phyloP scores from a whole-genome alignment of 2,113 vertebrate species.

The Aptenodytes forsteri region DNA sequence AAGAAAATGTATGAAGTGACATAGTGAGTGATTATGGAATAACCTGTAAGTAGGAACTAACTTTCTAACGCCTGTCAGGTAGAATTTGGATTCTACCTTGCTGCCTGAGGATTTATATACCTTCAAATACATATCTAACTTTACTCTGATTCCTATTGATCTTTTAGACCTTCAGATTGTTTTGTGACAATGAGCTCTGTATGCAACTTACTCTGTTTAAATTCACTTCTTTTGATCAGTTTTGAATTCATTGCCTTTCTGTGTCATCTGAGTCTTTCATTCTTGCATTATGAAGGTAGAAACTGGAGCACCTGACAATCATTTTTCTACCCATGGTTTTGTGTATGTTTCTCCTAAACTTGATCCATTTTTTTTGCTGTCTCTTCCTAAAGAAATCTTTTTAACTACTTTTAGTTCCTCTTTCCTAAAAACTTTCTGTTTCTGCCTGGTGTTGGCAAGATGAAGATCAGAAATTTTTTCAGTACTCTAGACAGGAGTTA shows the following conservation, averaged over 20 bases:
- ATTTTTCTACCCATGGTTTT: neutral
- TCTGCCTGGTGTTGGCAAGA: neutral
- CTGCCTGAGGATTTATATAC: neutral
- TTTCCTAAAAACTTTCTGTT: neutral
- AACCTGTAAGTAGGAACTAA: neutral
- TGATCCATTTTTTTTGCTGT: neutral
- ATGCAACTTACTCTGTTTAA: neutral
- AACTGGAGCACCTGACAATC: conserved; percentile 26
- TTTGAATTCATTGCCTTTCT: conserved; percentile 6
- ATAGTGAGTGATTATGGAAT: neutral
- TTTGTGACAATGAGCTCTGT: conserved; percentile 15
- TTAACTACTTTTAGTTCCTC: neutral
- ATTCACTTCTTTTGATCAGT: conserved; percentile 39
- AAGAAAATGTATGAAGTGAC: neutral
- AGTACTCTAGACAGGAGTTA: neutral
- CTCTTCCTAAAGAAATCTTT: neutral
- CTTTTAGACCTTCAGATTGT: neutral
- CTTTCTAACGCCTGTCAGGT: neutral
- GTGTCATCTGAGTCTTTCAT: neutral
- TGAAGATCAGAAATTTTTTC: neutral
- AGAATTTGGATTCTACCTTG: neutral
- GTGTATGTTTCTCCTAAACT: neutral
- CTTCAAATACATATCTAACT: neutral
- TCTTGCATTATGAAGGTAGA: conserved; percentile 5
- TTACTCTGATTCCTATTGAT: conserved; percentile 13